Evolutionary conservation across 2,113 vertebrate species (phyloP).

Genomic region (Gallinago jamesoni): DNA sequence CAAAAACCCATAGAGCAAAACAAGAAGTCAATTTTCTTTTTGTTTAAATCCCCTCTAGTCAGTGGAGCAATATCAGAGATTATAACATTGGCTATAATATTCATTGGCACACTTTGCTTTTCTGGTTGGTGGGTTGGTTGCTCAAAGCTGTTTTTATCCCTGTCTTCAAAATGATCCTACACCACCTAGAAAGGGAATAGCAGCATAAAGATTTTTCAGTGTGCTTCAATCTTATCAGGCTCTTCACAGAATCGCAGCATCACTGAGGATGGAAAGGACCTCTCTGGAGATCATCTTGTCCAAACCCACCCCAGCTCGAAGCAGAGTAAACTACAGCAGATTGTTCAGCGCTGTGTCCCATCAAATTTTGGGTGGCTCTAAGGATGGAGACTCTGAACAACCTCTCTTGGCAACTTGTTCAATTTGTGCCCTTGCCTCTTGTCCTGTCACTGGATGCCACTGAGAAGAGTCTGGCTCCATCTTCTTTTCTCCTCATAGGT

Average conservation of each 20-base stretch:
- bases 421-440: neutral
- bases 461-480: neutral
- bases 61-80: neutral
- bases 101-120: neutral
- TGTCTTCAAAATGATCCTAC: neutral
- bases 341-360: rapidly evolving
- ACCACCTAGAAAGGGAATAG: neutral
- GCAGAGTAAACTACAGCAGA: neutral
- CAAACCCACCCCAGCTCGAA: neutral
- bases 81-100: neutral
- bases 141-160: neutral
- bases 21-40: neutral
- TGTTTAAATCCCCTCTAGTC: neutral
- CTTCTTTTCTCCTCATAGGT: neutral
- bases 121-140: neutral
- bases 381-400: neutral
- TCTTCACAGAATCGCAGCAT: neutral
- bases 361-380: neutral
- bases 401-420: neutral
- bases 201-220: neutral
- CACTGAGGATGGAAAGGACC: neutral
- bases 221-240: neutral
- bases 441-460: neutral
- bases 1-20: neutral
- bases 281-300: neutral